Evolutionary conservation across 1,140 invertebrate species (phyloP).

Genomic region (Penaeus chinensis): DNA sequence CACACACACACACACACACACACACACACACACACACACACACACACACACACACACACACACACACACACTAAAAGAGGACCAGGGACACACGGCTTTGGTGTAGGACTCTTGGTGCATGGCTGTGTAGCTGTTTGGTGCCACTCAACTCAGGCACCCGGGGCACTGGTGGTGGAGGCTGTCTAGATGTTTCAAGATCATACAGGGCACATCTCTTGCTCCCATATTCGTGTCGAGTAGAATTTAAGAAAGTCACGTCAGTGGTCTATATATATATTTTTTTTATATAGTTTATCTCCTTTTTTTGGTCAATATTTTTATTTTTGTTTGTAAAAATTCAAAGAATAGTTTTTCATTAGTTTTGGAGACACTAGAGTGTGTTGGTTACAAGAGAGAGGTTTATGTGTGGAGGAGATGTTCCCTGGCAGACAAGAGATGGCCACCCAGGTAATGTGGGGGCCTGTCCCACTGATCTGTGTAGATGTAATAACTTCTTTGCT

Average conservation of each 20-base stretch:
- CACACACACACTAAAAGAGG: neutral
- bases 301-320: constrained; percentile 3
- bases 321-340: neutral
- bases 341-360: neutral
- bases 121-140: constrained; percentile 60
- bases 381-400: constrained; percentile 19
- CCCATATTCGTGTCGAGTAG: neutral
- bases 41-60: neutral
- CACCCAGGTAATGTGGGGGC: constrained; percentile 38
- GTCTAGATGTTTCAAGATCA: constrained; percentile 56
- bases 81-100: constrained; percentile 52
- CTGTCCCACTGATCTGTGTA: constrained; percentile 49
- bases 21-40: too few relatives aligned
- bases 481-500: constrained; percentile 53
- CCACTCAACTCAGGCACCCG: constrained; percentile 49
- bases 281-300: constrained; percentile 3
- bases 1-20: too few relatives aligned
- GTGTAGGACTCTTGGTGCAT: constrained; percentile 62
- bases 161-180: constrained; percentile 55
- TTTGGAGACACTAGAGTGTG: neutral
- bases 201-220: constrained; percentile 45
- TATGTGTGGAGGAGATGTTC: constrained; percentile 48
- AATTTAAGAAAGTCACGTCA: too few relatives aligned
- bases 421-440: constrained; percentile 32
- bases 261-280: neutral